Evolutionary conservation across 2,113 vertebrate genomes (phyloP).

Genomic region (Aegithalos caudatus): DNA sequence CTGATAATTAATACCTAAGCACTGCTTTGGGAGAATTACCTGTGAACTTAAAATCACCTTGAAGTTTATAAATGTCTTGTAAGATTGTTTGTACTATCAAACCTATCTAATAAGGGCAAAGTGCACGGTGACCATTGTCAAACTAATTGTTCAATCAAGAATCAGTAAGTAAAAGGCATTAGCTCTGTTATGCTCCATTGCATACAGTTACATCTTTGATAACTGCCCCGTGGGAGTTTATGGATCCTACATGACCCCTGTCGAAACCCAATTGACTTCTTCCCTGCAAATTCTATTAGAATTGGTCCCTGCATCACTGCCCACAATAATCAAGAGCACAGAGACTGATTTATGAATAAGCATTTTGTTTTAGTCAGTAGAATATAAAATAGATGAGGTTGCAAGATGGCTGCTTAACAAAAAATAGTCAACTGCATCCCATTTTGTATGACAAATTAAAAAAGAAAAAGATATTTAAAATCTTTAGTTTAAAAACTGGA

Average conservation of each 20-base stretch:
- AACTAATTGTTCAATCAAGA: slow-evolving; percentile 48
- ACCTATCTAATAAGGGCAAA: not conserved
- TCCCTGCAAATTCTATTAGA: slow-evolving; percentile 57
- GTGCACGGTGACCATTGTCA: not conserved
- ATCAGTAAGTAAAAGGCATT: slow-evolving; percentile 39
- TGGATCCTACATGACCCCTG: slow-evolving; percentile 46
- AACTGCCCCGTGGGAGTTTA: slow-evolving; percentile 9
- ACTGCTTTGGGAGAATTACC: not conserved
- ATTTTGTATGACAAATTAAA: not conserved
- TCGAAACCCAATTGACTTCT: slow-evolving; percentile 49
- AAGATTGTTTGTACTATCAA: not conserved
- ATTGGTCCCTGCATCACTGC: slow-evolving; percentile 34
- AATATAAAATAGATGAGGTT: not conserved
- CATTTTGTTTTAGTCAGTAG: not conserved
- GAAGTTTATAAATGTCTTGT: not conserved
- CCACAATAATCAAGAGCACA: slow-evolving; percentile 30
- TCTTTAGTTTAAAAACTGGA: not conserved
- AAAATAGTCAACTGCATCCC: not conserved
- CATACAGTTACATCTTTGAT: slow-evolving; percentile 16
- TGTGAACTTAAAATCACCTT: slow-evolving; percentile 55
- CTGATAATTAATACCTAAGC: not conserved
- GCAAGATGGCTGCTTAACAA: not conserved
- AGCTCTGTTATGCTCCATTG: slow-evolving; percentile 21
- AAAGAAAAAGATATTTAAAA: not conserved
- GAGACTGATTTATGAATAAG: not conserved